Evolutionary conservation across 2,113 vertebrate genomes (phyloP).

Genomic region (Pollimyrus isidori): DNA sequence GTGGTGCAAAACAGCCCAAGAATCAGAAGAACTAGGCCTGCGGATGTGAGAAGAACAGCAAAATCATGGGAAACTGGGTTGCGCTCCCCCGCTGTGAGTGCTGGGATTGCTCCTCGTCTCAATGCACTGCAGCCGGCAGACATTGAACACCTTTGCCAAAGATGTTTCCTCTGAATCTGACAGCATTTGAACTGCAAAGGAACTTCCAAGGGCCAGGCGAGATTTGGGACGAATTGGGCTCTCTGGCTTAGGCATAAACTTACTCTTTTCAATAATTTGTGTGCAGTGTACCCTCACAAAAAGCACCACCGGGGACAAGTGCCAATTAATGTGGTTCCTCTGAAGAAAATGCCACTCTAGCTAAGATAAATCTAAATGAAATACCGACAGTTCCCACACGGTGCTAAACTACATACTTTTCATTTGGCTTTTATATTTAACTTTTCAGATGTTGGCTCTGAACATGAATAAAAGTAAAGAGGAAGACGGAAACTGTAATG

Average conservation of each 20-base stretch:
- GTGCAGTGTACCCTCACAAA: not conserved
- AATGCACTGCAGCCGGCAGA: not conserved
- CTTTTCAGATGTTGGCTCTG: not conserved
- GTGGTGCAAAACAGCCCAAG: not conserved
- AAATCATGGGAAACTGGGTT: not conserved
- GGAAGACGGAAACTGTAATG: not conserved
- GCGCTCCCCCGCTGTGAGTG: not conserved
- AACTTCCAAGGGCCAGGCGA: not conserved
- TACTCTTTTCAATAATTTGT: not conserved
- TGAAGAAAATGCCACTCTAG: not conserved
- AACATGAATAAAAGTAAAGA: not conserved
- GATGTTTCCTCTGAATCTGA: not conserved
- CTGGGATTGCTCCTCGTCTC: not conserved
- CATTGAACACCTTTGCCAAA: not conserved
- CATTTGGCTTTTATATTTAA: not conserved
- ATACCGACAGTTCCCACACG: not conserved
- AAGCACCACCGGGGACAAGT: not conserved
- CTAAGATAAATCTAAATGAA: not conserved
- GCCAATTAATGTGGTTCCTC: not conserved
- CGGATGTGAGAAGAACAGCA: not conserved
- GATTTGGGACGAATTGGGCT: not conserved
- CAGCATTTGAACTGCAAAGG: not conserved
- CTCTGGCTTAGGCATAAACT: not conserved
- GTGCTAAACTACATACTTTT: not conserved
- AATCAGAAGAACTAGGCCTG: not conserved